Conservation (phyloP, 2,888 invertebrate genomes). For the Volucella inanis region DNA sequence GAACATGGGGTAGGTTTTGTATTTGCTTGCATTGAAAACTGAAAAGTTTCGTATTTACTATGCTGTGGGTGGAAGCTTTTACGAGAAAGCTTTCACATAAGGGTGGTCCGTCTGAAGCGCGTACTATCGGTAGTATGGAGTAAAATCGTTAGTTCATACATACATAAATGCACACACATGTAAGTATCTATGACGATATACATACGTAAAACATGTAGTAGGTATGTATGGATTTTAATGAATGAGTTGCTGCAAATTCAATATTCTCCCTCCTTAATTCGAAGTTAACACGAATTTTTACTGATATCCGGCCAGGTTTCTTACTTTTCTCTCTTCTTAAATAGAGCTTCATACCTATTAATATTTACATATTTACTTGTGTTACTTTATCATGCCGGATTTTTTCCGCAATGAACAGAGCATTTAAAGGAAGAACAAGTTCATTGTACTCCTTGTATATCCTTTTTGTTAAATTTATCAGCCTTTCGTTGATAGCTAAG, state of each 20-base stretch:
- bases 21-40: constrained; percentile 42
- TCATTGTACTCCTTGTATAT: too few species aligned
- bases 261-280: not conserved
- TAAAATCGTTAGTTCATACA: constrained; percentile 1
- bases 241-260: constrained; percentile 38
- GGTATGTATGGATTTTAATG: constrained; percentile 48
- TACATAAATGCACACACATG: too few species aligned
- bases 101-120: not conserved
- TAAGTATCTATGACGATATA: too few species aligned
- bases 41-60: constrained; percentile 19
- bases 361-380: too few species aligned
- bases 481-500: too few species aligned
- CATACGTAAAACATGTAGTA: too few species aligned
- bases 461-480: too few species aligned
- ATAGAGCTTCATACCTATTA: too few species aligned
- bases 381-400: too few species aligned
- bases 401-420: too few species aligned
- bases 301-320: not conserved
- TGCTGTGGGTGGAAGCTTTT: constrained; percentile 57
- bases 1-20: not conserved
- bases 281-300: not conserved
- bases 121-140: constrained; percentile 47
- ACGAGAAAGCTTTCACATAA: constrained; percentile 63
- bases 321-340: too few species aligned
- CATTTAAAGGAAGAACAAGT: too few species aligned